phyloP scores from a whole-genome alignment of 2,888 invertebrate species.

The Rosalia funebris region DNA sequence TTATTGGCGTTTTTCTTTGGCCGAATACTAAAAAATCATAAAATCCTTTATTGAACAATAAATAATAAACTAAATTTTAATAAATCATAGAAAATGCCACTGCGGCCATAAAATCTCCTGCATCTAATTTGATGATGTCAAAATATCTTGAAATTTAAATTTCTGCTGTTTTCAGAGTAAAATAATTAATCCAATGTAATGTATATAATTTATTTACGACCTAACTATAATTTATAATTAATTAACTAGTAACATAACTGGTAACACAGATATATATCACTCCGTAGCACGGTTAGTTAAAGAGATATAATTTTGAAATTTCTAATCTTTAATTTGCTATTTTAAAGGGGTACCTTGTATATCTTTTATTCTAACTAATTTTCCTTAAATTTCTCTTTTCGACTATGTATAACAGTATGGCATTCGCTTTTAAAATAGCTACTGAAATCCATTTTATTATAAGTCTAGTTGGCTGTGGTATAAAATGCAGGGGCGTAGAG shows the following conservation, averaged over 20 bases:
- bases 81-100: conserved; percentile 1
- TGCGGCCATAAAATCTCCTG: background rate
- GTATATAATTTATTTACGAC: background rate
- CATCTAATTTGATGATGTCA: conserved; percentile 1
- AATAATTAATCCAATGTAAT: background rate
- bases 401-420: too few relatives aligned
- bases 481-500: too few relatives aligned
- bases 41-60: conserved; percentile 8
- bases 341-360: too few relatives aligned
- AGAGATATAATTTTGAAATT: too few relatives aligned
- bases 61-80: background rate
- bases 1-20: conserved; percentile 2
- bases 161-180: background rate
- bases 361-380: too few relatives aligned
- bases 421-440: too few relatives aligned
- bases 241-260: background rate
- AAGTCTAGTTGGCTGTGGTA: too few relatives aligned
- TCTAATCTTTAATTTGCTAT: too few relatives aligned
- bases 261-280: too few relatives aligned
- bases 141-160: background rate
- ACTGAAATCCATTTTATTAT: too few relatives aligned
- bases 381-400: too few relatives aligned
- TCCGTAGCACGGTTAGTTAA: too few relatives aligned
- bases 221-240: background rate
- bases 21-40: conserved; percentile 1